Conservation (phyloP, 2,113 vertebrate species). For the Phycodurus eques region DNA sequence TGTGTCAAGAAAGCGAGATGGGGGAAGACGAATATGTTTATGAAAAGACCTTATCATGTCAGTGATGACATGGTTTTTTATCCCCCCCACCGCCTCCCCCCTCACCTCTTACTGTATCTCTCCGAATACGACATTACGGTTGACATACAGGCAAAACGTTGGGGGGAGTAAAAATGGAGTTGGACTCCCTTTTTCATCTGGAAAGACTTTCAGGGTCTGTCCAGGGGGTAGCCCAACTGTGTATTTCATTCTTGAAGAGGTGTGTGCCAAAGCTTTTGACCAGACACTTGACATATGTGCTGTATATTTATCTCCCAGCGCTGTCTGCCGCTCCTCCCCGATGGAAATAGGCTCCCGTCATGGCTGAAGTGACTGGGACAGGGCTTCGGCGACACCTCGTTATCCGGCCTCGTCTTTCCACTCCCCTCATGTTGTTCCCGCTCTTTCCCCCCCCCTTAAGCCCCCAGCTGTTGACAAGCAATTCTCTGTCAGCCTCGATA, state of each 20-base stretch:
- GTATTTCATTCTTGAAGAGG: neutral
- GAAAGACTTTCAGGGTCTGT: neutral
- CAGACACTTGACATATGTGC: neutral
- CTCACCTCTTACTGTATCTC: neutral
- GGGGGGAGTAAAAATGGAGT: neutral
- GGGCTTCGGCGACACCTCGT: conserved; percentile 71
- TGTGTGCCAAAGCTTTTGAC: neutral
- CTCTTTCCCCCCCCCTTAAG: conserved; percentile 21
- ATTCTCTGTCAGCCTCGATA: conserved; percentile 73
- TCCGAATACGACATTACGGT: neutral
- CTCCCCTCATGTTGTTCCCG: conserved; percentile 23
- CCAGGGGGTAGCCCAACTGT: neutral
- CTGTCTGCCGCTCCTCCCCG: conserved; percentile 39
- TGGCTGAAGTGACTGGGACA: conserved; percentile 56
- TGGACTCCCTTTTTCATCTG: neutral
- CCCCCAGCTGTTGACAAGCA: conserved; percentile 72
- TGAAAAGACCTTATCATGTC: conserved; percentile 61
- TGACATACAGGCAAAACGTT: neutral
- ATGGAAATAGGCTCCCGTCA: conserved; percentile 68
- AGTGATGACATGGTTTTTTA: conserved; percentile 55
- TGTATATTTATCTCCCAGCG: conserved; percentile 12
- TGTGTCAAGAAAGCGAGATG: conserved; percentile 40
- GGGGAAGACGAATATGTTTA: conserved; percentile 54
- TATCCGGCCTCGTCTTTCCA: conserved; percentile 55
- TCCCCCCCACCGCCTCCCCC: conserved; percentile 23